Evolutionary conservation across 2,888 invertebrate species (phyloP).

Genomic region (Chrysolina haemoptera): DNA sequence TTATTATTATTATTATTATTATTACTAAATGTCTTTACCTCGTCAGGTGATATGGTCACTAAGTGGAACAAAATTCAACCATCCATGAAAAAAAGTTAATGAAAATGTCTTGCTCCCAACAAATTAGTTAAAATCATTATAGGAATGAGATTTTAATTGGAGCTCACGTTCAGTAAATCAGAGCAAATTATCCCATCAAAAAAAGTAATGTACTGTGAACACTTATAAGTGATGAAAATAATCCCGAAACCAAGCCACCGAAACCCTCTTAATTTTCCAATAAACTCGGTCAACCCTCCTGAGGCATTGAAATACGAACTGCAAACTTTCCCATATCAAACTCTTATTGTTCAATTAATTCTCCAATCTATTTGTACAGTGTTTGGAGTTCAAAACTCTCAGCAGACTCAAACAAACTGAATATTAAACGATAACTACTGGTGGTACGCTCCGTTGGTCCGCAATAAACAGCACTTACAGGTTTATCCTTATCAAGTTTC

Average conservation of each 20-base stretch:
- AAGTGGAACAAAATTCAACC: no score
- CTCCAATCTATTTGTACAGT: constrained; percentile 11
- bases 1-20: no score
- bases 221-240: background rate
- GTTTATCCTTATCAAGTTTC: background rate
- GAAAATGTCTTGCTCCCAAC: no score
- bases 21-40: no score
- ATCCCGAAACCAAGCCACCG: background rate
- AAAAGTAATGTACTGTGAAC: background rate
- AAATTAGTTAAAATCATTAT: no score
- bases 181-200: no score
- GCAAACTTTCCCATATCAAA: background rate
- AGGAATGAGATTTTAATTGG: no score
- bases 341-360: constrained; percentile 6
- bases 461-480: background rate
- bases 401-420: constrained; percentile 10
- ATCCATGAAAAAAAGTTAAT: no score
- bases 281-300: background rate
- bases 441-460: background rate
- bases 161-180: no score
- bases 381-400: constrained; percentile 11
- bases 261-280: background rate
- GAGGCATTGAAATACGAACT: background rate
- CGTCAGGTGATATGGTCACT: no score
- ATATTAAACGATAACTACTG: constrained; percentile 12